Evolutionary conservation across 2,113 vertebrate species (phyloP).

Genomic region (Ammodytes dubius): DNA sequence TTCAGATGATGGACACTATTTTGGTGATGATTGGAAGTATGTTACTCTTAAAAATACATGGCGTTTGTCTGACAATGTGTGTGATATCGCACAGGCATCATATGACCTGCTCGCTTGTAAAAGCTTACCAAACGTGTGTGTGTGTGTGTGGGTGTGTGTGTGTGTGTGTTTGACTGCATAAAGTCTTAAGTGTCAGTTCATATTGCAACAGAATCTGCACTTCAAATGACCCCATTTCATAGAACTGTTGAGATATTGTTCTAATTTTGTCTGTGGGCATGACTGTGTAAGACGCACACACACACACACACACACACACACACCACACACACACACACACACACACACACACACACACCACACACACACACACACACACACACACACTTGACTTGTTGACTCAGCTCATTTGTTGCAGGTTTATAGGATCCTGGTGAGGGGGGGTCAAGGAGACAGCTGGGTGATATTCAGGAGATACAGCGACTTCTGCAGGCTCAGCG

Average conservation of each 20-base stretch:
- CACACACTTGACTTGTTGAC: too few relatives aligned
- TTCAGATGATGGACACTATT: not conserved
- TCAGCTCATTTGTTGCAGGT: slow-evolving; percentile 77
- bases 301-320: too few relatives aligned
- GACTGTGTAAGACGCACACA: too few relatives aligned
- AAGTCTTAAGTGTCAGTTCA: not conserved
- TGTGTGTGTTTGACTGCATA: slow-evolving; percentile 4
- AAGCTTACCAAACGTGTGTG: not conserved
- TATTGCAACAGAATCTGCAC: not conserved
- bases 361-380: too few relatives aligned
- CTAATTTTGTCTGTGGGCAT: not conserved
- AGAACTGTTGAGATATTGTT: not conserved
- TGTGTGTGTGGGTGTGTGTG: not conserved
- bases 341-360: too few relatives aligned
- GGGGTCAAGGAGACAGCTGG: slow-evolving; percentile 89
- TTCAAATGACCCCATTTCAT: not conserved
- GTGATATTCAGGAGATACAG: slow-evolving; percentile 93
- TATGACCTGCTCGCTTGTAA: not conserved
- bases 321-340: too few relatives aligned
- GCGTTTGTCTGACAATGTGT: not conserved
- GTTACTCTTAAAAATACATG: not conserved
- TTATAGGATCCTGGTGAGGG: slow-evolving; percentile 92
- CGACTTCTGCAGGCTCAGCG: slow-evolving; percentile 92
- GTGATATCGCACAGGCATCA: slow-evolving; percentile 19
- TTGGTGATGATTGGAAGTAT: not conserved